Base-by-base conservation (phyloP, 2,888 invertebrate species). In the Ochropacha duplaris region DNA sequence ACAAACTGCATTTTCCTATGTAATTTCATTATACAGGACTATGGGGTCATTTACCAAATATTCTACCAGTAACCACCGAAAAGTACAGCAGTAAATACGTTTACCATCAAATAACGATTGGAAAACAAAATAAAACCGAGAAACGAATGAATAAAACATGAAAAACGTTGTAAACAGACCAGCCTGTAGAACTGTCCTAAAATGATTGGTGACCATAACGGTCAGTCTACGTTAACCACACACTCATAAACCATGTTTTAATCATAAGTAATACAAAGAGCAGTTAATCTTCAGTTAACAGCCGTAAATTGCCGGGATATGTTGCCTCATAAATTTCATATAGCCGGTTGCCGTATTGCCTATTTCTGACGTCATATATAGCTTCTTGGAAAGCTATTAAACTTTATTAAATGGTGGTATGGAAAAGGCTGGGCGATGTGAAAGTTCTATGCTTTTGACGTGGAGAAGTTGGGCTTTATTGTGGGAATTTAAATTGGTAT, bases 261-360 rank as follows among this genome's bases (percentile, higher is more conserved):
- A 52, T 52, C 31, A 52, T 34, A 22, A 52, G 52, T 52, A 31
- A 52, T 52, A 52, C 31, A 28, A 31, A 52, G 19, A 26, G 52
- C 31, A 31, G 19, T 52, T 26, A 34, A 52, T 52, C 31, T 31
- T 34, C 52, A 52, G 52, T 31, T 52, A 52, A 52, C 34, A 31
- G 52, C 51, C 16, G 28, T 26, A 28, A 51, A 51, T 51, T 51
- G 51, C 8, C 50, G 28, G 31, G 31, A 31, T 31, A 52, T 31
- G 52, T 31, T 34, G 12, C 11, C 4, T 5, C 51, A 51, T 52
- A 52, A 52, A 31, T 52, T 34, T 26, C 14, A 19, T 9, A 44
- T 22, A 31, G 16, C 31, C 28, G 4, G 4, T 52, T 52, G 16
- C 31, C 22, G 31, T 51, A 51, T 51, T 4, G 51, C 11, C 16